Evolutionary conservation across 2,888 invertebrate genomes (phyloP).

Genomic region (Tholera decimalis): DNA sequence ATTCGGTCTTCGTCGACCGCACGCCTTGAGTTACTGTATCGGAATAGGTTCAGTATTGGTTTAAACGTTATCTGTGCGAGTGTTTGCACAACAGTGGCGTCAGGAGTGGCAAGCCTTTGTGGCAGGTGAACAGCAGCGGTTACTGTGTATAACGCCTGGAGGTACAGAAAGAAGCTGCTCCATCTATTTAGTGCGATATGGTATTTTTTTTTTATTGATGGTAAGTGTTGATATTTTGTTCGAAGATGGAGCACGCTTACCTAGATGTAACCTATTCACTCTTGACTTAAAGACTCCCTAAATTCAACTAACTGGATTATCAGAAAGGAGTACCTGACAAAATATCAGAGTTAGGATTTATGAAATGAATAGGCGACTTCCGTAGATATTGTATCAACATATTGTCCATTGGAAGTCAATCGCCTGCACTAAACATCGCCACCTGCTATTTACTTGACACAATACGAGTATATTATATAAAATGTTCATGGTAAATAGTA

Average conservation of each 20-base stretch:
- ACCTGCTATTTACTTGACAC: not conserved
- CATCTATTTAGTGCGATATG: not conserved
- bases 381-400: not conserved
- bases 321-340: not conserved
- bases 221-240: too few relatives aligned
- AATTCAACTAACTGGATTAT: not conserved
- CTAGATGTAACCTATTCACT: too few relatives aligned
- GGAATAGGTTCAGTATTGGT: not conserved
- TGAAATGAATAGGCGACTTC: too few relatives aligned
- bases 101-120: not conserved
- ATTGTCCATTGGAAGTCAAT: not conserved
- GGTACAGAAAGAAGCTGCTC: too few relatives aligned
- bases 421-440: not conserved
- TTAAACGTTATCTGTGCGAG: not conserved
- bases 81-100: constrained; percentile 7
- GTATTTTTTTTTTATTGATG: too few relatives aligned
- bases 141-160: not conserved
- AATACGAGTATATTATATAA: too few relatives aligned
- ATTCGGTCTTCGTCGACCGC: constrained; percentile 22
- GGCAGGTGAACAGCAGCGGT: not conserved
- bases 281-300: too few relatives aligned
- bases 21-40: constrained; percentile 12
- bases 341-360: not conserved
- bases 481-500: not conserved
- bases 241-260: too few relatives aligned